Base-by-base conservation (phyloP, 2,888 invertebrate genomes). In the Argyresthia goedartella region DNA sequence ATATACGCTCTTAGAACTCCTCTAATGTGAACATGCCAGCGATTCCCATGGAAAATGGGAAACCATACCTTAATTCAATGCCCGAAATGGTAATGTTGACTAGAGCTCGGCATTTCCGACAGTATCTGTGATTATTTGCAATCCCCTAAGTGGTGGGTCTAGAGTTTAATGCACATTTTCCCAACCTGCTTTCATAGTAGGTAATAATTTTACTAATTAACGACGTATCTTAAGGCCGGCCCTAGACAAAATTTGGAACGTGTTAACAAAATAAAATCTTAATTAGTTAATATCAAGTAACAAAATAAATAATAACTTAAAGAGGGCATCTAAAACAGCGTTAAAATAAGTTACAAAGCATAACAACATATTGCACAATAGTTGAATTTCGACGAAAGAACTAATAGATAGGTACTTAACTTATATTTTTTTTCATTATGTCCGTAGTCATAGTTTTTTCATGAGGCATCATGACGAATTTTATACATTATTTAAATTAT, bases 341-440 rank as follows among this genome's bases (percentile, higher is more conserved):
- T 52, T 57, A 71, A 80, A 80, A 77, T 70, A 72, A 76, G 75
- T 68, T 68, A 66, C 75, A 68, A 84, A 84, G 81, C 81, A 66
- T 79, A 85, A 82, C 74, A 77, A 84, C 65, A 59, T 85, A 86
- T 86, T 86, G 86, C 86, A 86, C 86, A 72, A 66, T 63, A 56
- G 68, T 76, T 69, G 61, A 43, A 50, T 42, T 68, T 69, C 61
- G 55, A 67, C 67, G 71, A 63, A 76, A 78, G 76, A 74, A 79
- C 73, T 76, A 84, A n/a, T 33, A 51, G 48, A 35, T 51, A 51
- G 15, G 16, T 49, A 49, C 11, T 14, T 49, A 41, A 41, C 11
- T 14, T 13, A 48, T 14, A 36, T 13, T 34, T 48, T 48, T 16
- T 33, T 25, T 25, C 25, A 25, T 25, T 25, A 25, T 25, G 25